Conservation (phyloP, 2,888 invertebrate species). For the Holacanthella duospinosa region DNA sequence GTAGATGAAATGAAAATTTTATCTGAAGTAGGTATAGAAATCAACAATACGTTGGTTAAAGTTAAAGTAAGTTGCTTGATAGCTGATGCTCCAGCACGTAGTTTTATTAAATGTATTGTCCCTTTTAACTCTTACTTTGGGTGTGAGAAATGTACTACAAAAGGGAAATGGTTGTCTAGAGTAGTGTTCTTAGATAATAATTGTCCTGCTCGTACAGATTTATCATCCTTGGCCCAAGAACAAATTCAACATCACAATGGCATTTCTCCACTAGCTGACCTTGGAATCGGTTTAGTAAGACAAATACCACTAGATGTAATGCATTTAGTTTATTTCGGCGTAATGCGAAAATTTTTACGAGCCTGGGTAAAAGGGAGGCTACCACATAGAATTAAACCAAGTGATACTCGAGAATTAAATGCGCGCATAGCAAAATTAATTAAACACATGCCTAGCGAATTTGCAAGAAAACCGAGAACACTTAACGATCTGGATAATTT, state of each 20-base stretch:
- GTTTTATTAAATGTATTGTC: conserved; percentile 10
- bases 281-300: conserved; percentile 8
- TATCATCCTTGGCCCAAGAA: conserved; percentile 4
- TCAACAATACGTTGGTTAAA: no score
- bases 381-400: neutral
- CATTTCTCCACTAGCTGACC: neutral
- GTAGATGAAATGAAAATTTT: conserved; percentile 2
- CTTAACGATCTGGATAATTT: conserved; percentile 14
- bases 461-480: conserved; percentile 27
- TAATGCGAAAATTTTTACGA: conserved; percentile 11
- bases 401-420: neutral
- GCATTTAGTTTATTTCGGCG: conserved; percentile 12
- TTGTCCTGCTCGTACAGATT: conserved; percentile 12
- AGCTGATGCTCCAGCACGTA: conserved; percentile 17
- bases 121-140: conserved; percentile 11
- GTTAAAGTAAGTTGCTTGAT: conserved; percentile 10
- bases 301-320: conserved; percentile 10
- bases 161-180: conserved; percentile 11
- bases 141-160: conserved; percentile 11
- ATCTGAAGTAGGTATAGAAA: no score
- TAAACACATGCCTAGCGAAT: conserved; percentile 19
- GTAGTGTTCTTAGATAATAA: conserved; percentile 8
- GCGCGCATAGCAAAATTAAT: neutral
- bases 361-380: neutral
- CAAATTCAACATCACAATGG: conserved; percentile 15